phyloP scores from a whole-genome alignment of 2,113 vertebrate species.

The Nematolebias whitei region DNA sequence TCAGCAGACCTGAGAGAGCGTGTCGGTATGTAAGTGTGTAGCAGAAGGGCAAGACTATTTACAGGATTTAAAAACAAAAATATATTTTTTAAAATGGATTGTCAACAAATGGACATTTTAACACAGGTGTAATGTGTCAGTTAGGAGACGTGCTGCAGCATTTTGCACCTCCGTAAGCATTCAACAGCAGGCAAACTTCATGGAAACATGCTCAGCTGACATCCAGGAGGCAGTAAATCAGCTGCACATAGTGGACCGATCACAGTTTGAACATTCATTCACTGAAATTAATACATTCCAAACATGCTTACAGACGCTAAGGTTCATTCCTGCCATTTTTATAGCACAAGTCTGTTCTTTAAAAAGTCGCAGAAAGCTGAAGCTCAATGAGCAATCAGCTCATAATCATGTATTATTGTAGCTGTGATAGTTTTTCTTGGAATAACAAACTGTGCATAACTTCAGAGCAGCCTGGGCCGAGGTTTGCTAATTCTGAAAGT shows the following conservation, averaged over 20 bases:
- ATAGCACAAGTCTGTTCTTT: constrained; percentile 12
- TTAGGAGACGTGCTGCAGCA: too few relatives aligned
- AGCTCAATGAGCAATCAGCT: constrained; percentile 42
- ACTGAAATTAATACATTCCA: constrained; percentile 47
- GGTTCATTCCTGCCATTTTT: constrained; percentile 56
- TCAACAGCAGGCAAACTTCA: too few relatives aligned
- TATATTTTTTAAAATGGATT: too few relatives aligned
- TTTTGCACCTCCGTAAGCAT: too few relatives aligned
- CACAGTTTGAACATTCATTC: neutral
- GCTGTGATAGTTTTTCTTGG: constrained; percentile 79
- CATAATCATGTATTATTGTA: constrained; percentile 77
- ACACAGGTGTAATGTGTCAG: too few relatives aligned
- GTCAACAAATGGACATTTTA: too few relatives aligned
- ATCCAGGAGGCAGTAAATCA: too few relatives aligned
- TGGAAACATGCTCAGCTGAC: neutral
- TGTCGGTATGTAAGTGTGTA: too few relatives aligned
- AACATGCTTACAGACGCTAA: constrained; percentile 40
- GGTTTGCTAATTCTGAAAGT: constrained; percentile 73
- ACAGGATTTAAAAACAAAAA: too few relatives aligned
- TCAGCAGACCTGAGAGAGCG: too few relatives aligned
- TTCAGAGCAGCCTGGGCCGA: constrained; percentile 65
- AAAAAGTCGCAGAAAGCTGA: constrained; percentile 53
- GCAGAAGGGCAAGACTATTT: too few relatives aligned
- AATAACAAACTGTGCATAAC: constrained; percentile 74
- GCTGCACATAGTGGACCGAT: neutral